Conservation (phyloP, 2,888 invertebrate species). For the Thysanoteuthis rhombus region DNA sequence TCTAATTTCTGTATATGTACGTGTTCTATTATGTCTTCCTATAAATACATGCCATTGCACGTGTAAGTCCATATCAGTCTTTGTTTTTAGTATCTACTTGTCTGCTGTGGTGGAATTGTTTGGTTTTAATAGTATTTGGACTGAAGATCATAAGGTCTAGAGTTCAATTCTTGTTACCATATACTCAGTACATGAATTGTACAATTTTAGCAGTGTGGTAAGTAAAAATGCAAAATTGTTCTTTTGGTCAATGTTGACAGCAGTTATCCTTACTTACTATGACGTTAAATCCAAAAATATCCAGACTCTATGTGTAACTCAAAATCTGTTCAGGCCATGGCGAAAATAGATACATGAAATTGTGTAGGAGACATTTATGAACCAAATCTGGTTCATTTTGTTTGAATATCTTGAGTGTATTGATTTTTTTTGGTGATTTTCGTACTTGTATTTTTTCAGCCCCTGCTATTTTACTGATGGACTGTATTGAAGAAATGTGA, state of each 20-base stretch:
- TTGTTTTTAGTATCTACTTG: neutral
- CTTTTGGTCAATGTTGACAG: neutral
- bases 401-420: too few relatives aligned
- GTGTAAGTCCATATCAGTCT: neutral
- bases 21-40: neutral
- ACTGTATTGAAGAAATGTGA: too few relatives aligned
- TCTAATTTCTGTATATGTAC: neutral
- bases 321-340: too few relatives aligned
- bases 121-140: neutral
- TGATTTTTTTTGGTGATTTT: too few relatives aligned
- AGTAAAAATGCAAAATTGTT: neutral
- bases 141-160: neutral
- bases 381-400: too few relatives aligned
- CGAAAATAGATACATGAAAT: too few relatives aligned
- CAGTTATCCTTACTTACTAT: neutral
- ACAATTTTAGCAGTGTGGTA: neutral
- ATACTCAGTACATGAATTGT: neutral
- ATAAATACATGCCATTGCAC: neutral
- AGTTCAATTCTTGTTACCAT: neutral
- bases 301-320: too few relatives aligned
- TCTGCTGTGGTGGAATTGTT: constrained; percentile 12
- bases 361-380: too few relatives aligned
- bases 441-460: too few relatives aligned
- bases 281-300: too few relatives aligned
- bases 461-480: too few relatives aligned